Conservation (phyloP, 2,113 vertebrate species). For the Stictonetta naevosa region DNA sequence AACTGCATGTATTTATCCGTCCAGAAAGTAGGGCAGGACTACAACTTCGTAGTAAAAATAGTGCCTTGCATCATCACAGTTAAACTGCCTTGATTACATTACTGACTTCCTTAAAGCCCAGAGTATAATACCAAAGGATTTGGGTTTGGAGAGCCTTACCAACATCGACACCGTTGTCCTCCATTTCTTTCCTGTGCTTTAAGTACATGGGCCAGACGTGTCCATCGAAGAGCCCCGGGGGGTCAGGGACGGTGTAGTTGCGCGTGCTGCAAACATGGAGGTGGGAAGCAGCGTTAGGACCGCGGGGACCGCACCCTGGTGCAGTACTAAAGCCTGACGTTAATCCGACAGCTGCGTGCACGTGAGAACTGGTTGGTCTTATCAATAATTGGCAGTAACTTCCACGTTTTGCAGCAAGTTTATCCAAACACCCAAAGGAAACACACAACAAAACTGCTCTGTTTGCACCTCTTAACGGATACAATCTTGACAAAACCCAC, state of each 20-base stretch:
- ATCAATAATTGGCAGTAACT: fast-evolving
- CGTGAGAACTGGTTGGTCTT: background rate
- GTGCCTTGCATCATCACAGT: background rate
- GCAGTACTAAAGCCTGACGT: background rate
- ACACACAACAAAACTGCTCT: fast-evolving
- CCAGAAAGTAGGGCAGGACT: background rate
- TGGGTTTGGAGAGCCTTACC: slow-evolving; percentile 72
- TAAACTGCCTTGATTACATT: background rate
- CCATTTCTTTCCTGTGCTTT: slow-evolving; percentile 90
- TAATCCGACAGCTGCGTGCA: background rate
- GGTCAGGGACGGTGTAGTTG: slow-evolving; percentile 87
- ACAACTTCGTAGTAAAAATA: background rate
- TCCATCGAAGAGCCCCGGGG: slow-evolving; percentile 91
- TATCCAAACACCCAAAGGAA: background rate
- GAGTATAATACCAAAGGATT: background rate
- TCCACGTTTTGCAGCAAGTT: background rate
- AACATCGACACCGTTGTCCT: slow-evolving; percentile 80
- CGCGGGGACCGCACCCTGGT: fast-evolving
- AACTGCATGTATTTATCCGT: background rate
- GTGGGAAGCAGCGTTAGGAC: background rate
- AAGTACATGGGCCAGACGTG: slow-evolving; percentile 97
- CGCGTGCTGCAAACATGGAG: background rate
- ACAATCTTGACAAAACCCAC: too few relatives aligned
- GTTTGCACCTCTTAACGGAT: fast-evolving
- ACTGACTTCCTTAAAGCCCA: background rate